These are phyloP conservation scores for Cryptotis parvus DNA, from an alignment of 2,113 vertebrate species.

Conservation along the genomic window DNA sequence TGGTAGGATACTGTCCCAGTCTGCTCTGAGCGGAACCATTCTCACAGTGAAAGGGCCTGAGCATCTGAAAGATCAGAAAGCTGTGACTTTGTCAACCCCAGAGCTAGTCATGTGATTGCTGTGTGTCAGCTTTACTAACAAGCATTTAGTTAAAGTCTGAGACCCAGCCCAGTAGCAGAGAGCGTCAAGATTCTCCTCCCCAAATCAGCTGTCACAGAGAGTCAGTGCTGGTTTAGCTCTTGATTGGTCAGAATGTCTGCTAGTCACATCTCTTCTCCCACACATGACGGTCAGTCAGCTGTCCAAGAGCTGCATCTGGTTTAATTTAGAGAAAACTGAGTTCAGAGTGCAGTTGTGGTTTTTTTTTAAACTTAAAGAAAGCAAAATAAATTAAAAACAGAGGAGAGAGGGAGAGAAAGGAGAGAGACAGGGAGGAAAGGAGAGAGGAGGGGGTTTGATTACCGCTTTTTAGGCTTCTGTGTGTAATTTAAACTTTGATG, in stretches of 20 bases:
- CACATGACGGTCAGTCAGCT: background rate
- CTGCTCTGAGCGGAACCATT: background rate
- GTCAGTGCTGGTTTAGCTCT: background rate
- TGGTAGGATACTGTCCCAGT: background rate
- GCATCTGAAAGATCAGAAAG: background rate
- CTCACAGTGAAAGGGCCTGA: background rate
- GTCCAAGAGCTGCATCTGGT: background rate
- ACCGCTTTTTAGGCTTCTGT: background rate
- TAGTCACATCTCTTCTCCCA: slow-evolving; percentile 3
- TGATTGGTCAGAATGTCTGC: background rate
- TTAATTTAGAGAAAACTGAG: slow-evolving; percentile 31
- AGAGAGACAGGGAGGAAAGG: background rate
- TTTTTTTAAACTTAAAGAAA: slow-evolving; percentile 12
- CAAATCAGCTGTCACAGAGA: background rate
- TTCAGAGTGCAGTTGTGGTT: slow-evolving; percentile 25
- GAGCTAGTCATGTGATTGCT: background rate
- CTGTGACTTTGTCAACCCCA: background rate
- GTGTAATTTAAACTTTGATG: slow-evolving; percentile 44
- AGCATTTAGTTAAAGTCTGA: background rate
- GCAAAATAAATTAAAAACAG: background rate
- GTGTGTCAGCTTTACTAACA: background rate
- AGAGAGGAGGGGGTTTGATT: background rate
- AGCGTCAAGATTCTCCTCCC: background rate
- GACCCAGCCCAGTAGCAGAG: background rate
- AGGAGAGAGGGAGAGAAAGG: too few species aligned